Base-by-base conservation (phyloP, 2,888 invertebrate species). In the Linnaemya tessellans region DNA sequence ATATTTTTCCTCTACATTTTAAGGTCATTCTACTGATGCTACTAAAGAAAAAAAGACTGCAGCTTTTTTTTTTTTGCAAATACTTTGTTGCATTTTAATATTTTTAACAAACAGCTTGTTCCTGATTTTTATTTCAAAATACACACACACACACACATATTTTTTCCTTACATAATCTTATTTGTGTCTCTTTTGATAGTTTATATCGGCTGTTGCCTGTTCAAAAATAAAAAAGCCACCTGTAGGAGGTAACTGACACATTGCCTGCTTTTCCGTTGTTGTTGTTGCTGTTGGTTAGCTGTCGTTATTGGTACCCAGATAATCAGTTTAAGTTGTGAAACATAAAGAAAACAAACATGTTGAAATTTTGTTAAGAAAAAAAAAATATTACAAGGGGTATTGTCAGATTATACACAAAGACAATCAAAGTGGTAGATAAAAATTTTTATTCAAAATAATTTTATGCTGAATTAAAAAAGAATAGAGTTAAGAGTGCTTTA, bases 171-270 rank as follows among this genome's bases (percentile, higher is more conserved):
- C 18, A 71, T 71, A 79, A 71, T 70, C 64, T 71, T 79, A 64
- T 71, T 79, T 73, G 64, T 49, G 51, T 79, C 49, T 79, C 60
- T 70, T 65, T 80, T 80, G 22, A 35, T 22, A 38, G 22, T 51
- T 71, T 54, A 49, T 77, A 46, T 58, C 20, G 20, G 46, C 25
- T 56, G 35, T 65, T 71, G 35, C 13, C 46, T 78, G 51, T 38
- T 43, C 9, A 10, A 22, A 46, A 49, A 46, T 18, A 70, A 68
- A n/a, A n/a, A n/a, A 81, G 56, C 54, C 81, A 75, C 81, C 81
- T 81, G 81, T 81, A 81, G 68, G 62, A 70, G 81, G 64, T 75
- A 77, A 81, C 75, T 64, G 75, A 75, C 81, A 81, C 62, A 81
- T 70, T 30, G 74, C 30, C 54, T 49, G 35, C 3, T 64, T 41